Conservation (phyloP, 1,140 invertebrate genomes). For the Drosophila burlai region DNA sequence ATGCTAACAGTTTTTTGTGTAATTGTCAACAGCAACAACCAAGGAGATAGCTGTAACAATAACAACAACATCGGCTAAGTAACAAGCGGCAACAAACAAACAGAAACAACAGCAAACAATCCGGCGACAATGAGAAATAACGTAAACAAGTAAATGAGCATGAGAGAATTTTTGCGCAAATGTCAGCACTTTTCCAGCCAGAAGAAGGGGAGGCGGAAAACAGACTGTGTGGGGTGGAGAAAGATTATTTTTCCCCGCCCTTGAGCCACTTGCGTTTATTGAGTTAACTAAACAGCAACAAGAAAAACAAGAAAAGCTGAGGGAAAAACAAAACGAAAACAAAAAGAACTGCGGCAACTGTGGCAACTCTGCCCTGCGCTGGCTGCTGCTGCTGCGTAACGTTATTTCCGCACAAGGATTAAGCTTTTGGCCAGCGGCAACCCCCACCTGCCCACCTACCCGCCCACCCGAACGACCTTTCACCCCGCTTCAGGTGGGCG, state of each 20-base stretch:
- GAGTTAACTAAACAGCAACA: slow-evolving; percentile 79
- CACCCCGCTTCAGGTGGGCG: slow-evolving; percentile 22
- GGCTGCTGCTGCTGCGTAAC: slow-evolving; percentile 50
- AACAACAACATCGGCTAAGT: background rate
- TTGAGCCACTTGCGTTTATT: slow-evolving; percentile 73
- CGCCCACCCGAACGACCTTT: slow-evolving; percentile 9
- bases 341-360: slow-evolving; percentile 37
- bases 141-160: slow-evolving; percentile 79
- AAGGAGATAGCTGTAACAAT: background rate
- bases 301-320: slow-evolving; percentile 1
- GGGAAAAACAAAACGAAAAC: slow-evolving; percentile 16
- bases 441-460: background rate
- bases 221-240: background rate
- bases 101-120: slow-evolving; percentile 39
- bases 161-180: slow-evolving; percentile 72
- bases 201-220: background rate
- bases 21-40: slow-evolving; percentile 72
- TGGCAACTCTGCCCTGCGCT: slow-evolving; percentile 27
- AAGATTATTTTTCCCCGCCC: slow-evolving; percentile 63
- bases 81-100: slow-evolving; percentile 21
- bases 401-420: slow-evolving; percentile 76
- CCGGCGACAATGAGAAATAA: slow-evolving; percentile 70
- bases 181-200: slow-evolving; percentile 67
- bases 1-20: slow-evolving; percentile 79
- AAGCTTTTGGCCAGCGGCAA: slow-evolving; percentile 70